A percentile compares a stretch with the other conserved stretches of the same genome.
Evolutionary conservation across 2,113 vertebrate species (phyloP).

Genomic region (Oreotrochilus melanogaster): DNA sequence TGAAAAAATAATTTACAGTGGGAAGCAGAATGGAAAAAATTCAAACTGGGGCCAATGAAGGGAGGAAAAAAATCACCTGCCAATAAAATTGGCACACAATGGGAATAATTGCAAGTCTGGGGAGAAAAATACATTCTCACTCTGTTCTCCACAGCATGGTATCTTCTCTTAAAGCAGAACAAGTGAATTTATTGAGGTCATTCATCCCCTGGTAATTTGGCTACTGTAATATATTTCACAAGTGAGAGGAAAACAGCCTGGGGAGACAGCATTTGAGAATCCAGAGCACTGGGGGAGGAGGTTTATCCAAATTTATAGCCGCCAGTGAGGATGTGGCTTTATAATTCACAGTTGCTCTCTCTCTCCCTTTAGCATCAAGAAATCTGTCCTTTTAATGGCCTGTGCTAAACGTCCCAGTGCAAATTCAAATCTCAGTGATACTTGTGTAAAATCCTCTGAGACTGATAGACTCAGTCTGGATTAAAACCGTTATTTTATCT

Average conservation of each 20-base stretch:
- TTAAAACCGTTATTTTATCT: background rate
- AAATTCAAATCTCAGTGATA: background rate
- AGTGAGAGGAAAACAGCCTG: conserved; percentile 25
- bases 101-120: background rate
- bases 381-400: conserved; percentile 9
- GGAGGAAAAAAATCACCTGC: background rate
- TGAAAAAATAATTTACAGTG: conserved; percentile 7
- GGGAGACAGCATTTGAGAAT: conserved; percentile 44
- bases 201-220: conserved; percentile 60
- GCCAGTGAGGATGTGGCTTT: conserved; percentile 11
- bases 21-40: conserved; percentile 9
- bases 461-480: accelerated
- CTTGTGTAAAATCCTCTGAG: background rate
- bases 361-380: background rate
- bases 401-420: background rate
- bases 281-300: conserved; percentile 35
- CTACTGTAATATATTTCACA: conserved; percentile 66
- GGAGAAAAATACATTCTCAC: background rate
- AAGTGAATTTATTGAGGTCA: conserved; percentile 61
- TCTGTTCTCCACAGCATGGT: conserved; percentile 44
- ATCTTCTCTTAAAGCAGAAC: conserved; percentile 28
- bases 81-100: conserved; percentile 33
- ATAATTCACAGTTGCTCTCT: conserved; percentile 21
- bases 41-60: background rate
- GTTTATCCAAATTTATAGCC: conserved; percentile 45